These are phyloP conservation scores for Stenodema calcarata DNA, from an alignment of 2,888 invertebrate genomes.

Conservation along the genomic window DNA sequence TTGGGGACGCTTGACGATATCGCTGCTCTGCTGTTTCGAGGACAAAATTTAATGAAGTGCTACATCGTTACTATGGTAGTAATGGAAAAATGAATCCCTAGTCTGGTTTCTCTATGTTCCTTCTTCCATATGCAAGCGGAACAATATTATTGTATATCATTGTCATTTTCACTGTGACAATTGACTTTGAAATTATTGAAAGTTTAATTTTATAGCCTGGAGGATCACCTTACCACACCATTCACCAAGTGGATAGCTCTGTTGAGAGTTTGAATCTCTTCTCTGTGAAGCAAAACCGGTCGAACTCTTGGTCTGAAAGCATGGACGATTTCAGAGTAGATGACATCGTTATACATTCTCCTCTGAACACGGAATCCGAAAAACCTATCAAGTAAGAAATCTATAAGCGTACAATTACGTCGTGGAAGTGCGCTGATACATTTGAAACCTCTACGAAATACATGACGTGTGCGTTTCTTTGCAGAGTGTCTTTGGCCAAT, in stretches of 20 bases:
- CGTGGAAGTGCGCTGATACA: not conserved
- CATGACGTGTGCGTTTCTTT: not conserved
- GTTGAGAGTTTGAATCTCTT: constrained; percentile 80
- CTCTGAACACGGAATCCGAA: constrained; percentile 52
- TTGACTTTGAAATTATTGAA: constrained; percentile 15
- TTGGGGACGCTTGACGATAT: no score
- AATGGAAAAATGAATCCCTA: no score
- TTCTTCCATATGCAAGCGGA: no score
- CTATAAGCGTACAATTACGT: no score
- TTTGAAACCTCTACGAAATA: no score
- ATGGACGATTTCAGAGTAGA: constrained; percentile 70
- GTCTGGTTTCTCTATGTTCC: no score
- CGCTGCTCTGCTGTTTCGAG: no score
- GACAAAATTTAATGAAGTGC: no score
- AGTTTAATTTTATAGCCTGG: constrained; percentile 66
- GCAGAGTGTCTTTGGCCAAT: not conserved
- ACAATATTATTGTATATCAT: no score
- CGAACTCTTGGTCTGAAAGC: constrained; percentile 88
- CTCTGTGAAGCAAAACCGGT: constrained; percentile 73
- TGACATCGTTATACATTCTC: constrained; percentile 56
- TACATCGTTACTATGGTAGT: no score
- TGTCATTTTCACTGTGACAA: no score
- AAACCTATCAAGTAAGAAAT: constrained; percentile 52
- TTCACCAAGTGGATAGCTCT: constrained; percentile 80
- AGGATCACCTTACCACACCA: constrained; percentile 89